Evolutionary conservation across 2,888 invertebrate species (phyloP), one percentile per base, ranked within the genome.

Genomic region (Cinara cedri): DNA sequence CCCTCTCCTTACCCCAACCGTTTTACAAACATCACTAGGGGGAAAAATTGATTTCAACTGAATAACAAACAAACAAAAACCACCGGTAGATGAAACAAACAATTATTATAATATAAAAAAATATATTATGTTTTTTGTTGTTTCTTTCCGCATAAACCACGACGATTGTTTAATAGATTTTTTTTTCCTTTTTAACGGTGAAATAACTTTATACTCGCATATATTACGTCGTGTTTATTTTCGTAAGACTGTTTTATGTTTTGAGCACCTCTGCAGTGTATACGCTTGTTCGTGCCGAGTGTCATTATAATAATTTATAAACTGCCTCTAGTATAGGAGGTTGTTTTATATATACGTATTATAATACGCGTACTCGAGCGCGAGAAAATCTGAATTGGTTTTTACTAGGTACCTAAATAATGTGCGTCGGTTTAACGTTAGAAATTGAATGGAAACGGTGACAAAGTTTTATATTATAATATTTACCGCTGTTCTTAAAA

Each of bases 291-390:
- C 21, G 57, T n/a, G 8, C 24, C 11, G 21, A 14, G 14, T 44
- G 71, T 57, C 44, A 55, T 71, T 42, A 71, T 21, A 65, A 65
- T n/a, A 19, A 68, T n/a, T 6, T 57, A 16, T 44, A 71, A 71
- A 57, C 44, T 24, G 44, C 16, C 19, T 44, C 14, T 9, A 42
- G 65, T 62, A 13, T 21, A n/a, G n/a, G n/a, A n/a, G n/a, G n/a
- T n/a, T n/a, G n/a, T n/a, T n/a, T n/a, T n/a, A n/a, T n/a, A n/a
- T n/a, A n/a, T n/a, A n/a, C n/a, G n/a, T n/a, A 34, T 34, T 34
- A 34, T 34, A 34, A 34, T 34, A 34, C 34, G 34, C 34, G 26
- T 71, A 55, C 21, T 71, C 55, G 10, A 21, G 14, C 44, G 24
- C 44, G 16, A 57, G 24, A 44, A 71, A 55, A 57, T 46, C 44